Evolutionary conservation across 2,888 invertebrate species (phyloP), one percentile per base, ranked within the genome.

Genomic region (Mactromeris polynyma): DNA sequence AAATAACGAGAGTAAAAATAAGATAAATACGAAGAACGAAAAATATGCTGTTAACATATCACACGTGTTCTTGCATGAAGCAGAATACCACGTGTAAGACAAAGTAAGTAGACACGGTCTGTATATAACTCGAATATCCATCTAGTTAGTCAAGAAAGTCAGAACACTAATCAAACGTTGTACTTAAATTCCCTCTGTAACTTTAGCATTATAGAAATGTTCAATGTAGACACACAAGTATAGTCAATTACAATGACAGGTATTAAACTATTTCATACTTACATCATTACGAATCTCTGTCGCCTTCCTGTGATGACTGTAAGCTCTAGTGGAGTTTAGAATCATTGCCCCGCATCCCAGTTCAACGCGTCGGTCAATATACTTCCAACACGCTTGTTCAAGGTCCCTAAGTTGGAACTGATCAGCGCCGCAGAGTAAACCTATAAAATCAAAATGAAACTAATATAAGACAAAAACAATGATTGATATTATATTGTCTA

Each of bases 381-480:
- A 91, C 36, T 91, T 84, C 89, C 86, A 90, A 83, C 91, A 93
- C 19, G 90, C 93, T 17, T 82, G 64, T 31, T 85, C 83, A 21
- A 93, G 77, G 26, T 93, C 93, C n/a, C 73, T 31, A 31, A 93
- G 80, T 38, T 93, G 87, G 64, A 93, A 93, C 83, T 93, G 90
- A 17, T 26, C 81, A 42, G 93, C 93, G 21, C 91, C 91, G 78
- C 92, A 93, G n/a, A 93, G 69, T 73, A 93, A 84, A 54, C 92
- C 90, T 91, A 83, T 21, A 36, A 77, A 9, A 21, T 31, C n/a
- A 11, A 1, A 31, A 69, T 4, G 17, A 31, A 31, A 2, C 26
- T 69, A n/a, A n/a, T n/a, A n/a, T n/a, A n/a, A 17, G 14, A 54
- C 19, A 54, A 54, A n/a, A n/a, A n/a, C n/a, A n/a, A n/a, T n/a